These are phyloP conservation scores for Tiliacea citrago DNA, from an alignment of 2,888 invertebrate genomes.

Conservation along the genomic window DNA sequence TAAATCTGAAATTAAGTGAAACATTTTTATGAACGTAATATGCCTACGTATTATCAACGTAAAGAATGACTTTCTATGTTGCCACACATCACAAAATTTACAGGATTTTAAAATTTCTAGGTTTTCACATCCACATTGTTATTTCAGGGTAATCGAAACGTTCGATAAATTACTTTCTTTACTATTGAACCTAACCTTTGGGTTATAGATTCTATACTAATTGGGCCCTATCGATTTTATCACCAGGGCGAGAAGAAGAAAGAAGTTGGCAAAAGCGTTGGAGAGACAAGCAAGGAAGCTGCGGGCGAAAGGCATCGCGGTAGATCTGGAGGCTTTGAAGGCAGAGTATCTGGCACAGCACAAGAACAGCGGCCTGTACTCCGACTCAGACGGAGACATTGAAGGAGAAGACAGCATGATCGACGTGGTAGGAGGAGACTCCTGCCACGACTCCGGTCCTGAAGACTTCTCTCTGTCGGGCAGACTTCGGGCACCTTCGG, in stretches of 20 bases:
- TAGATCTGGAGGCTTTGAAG: conserved; percentile 96
- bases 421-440: conserved; percentile 96
- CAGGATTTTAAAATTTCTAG: too few species aligned
- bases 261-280: conserved; percentile 97
- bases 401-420: conserved; percentile 94
- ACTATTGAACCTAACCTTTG: background rate
- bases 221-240: conserved; percentile 87
- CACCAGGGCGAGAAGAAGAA: conserved; percentile 95
- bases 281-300: conserved; percentile 98
- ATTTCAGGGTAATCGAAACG: too few species aligned
- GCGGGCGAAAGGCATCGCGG: conserved; percentile 97
- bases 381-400: conserved; percentile 90
- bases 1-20: conserved; percentile 19
- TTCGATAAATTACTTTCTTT: background rate
- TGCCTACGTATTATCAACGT: background rate
- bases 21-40: background rate
- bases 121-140: too few species aligned
- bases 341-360: conserved; percentile 96
- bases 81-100: background rate
- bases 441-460: conserved; percentile 92
- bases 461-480: conserved; percentile 92
- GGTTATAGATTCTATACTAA: conserved; percentile 87
- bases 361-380: conserved; percentile 91
- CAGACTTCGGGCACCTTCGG: conserved; percentile 90
- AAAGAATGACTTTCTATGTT: background rate